Base-by-base conservation (phyloP, 2,797 vertebrate genomes). In the Borostomias antarcticus region DNA sequence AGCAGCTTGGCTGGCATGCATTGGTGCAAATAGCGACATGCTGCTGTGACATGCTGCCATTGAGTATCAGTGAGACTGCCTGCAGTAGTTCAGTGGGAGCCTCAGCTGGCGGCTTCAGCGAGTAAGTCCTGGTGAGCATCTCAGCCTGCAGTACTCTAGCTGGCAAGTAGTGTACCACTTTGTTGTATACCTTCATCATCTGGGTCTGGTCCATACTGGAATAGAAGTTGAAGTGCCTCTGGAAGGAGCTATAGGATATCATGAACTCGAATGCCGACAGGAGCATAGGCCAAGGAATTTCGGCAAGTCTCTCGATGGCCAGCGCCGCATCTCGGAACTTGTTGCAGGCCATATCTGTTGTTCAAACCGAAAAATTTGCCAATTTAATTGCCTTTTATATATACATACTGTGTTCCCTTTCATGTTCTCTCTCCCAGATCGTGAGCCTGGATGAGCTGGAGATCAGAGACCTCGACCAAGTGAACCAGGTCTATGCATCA, bases 381-480 rank as follows among this genome's bases (percentile, higher is more conserved):
- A 2, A 3, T 48, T 6, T n/a, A 17, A 17, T 48, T 48, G 6
- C n/a, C 17, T 15, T 13, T 1, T 21, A 2, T 0, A 48, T 48
- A n/a, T 21, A 48, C 47, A 5, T 2, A n/a, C n/a, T n/a, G n/a
- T n/a, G n/a, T n/a, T n/a, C n/a, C n/a, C n/a, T n/a, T n/a, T n/a
- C n/a, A 21, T 6, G 6, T 21, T 48, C 1, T 23, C 47, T 50
- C 47, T n/a, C 19, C 47, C 3, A 1, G 56, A 19, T 58, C 6
- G 35, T 58, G 56, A 30, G 15, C 9, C 19, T 58, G 19, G 56
- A 58, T 7, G 56, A 58, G 10, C n/a, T 58, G 56, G 30, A 35
- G 17, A 58, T 35, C 4, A 9, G 32, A 2, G 32, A 35, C 19
- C 23, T 58, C 5, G 56, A 35, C 19, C 30, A 58, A 21, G 54